A percentile compares a stretch with the other conserved stretches of the same genome.
Evolutionary conservation across 2,888 invertebrate species (phyloP).

Genomic region (Pyrrhosoma nymphula): DNA sequence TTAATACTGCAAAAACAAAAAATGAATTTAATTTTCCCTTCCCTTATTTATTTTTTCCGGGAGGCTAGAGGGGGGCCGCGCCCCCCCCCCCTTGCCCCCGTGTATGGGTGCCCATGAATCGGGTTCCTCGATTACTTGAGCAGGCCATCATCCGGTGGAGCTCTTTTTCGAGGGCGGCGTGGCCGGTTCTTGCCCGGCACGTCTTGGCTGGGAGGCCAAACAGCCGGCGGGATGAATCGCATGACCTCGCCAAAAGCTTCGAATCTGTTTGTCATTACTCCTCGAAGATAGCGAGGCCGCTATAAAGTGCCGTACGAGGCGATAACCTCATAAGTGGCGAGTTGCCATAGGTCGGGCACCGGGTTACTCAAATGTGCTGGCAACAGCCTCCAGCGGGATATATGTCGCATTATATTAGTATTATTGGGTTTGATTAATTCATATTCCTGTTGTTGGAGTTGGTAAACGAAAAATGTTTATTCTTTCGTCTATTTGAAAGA

Average conservation of each 20-base stretch:
- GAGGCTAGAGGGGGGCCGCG: too few species aligned
- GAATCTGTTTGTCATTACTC: conserved; percentile 24
- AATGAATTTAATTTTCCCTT: too few species aligned
- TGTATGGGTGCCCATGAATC: too few species aligned
- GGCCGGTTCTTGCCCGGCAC: background rate
- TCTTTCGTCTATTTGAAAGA: too few species aligned
- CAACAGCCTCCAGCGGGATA: background rate
- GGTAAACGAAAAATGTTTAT: too few species aligned
- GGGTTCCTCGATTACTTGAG: too few species aligned
- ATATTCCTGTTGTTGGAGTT: too few species aligned
- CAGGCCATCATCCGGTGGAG: too few species aligned
- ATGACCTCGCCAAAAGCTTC: conserved; percentile 16
- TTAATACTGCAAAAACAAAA: too few species aligned
- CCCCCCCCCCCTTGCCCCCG: too few species aligned
- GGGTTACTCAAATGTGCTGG: conserved; percentile 4
- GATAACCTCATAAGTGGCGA: conserved; percentile 16
- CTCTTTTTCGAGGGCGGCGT: background rate
- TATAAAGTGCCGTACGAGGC: background rate
- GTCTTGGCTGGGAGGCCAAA: background rate
- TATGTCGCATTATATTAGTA: background rate
- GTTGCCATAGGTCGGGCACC: conserved; percentile 29
- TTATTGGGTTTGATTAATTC: too few species aligned
- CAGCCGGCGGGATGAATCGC: background rate
- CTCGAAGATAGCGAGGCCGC: background rate
- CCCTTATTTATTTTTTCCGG: too few species aligned